Evolutionary conservation across 2,888 invertebrate species (phyloP).

Genomic region (Aporophyla nigra): DNA sequence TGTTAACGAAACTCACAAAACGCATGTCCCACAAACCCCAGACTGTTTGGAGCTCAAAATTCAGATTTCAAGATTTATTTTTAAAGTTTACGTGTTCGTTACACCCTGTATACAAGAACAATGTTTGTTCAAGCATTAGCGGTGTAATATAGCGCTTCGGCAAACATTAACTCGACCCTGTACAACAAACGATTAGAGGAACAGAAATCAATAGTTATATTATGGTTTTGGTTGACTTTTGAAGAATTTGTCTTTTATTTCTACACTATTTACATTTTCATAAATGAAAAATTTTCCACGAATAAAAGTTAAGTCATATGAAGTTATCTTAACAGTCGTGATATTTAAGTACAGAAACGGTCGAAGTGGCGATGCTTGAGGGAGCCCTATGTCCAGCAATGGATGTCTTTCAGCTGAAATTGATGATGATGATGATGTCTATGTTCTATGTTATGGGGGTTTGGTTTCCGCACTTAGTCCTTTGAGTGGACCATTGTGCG

Average conservation of each 20-base stretch:
- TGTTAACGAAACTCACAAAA: background rate
- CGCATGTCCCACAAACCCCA: slow-evolving; percentile 10
- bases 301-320: no score
- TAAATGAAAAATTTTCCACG: background rate
- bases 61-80: slow-evolving; percentile 19
- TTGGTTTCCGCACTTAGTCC: no score
- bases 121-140: slow-evolving; percentile 56
- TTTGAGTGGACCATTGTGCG: no score
- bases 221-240: background rate
- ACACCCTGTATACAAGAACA: slow-evolving; percentile 39
- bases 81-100: slow-evolving; percentile 1
- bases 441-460: no score
- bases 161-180: slow-evolving; percentile 41
- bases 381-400: no score
- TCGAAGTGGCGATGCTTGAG: no score
- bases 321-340: background rate
- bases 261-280: background rate
- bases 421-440: no score
- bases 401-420: no score
- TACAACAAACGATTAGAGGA: slow-evolving; percentile 25
- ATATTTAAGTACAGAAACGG: background rate
- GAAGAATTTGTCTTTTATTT: background rate
- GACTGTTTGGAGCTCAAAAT: background rate
- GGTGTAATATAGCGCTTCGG: slow-evolving; percentile 52
- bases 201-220: slow-evolving; percentile 41